These are phyloP conservation scores for Trachurus trachurus DNA, from an alignment of 2,797 vertebrate species.

Conservation along the genomic window DNA sequence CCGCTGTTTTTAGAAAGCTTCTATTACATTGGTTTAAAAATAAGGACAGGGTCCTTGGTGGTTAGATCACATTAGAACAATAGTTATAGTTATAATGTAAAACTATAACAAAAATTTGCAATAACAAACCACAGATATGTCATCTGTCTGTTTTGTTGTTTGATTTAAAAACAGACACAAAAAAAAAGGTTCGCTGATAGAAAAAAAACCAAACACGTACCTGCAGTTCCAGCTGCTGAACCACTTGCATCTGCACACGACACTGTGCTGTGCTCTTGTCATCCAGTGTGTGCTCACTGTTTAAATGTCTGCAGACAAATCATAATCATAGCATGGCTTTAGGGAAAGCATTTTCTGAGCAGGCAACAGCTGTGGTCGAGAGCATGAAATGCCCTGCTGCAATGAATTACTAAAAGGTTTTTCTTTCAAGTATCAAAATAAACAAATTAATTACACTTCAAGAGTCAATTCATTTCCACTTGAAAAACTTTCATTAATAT, in stretches of 20 bases:
- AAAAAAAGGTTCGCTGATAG: neutral
- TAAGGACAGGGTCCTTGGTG: neutral
- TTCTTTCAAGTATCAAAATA: neutral
- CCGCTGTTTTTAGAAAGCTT: constrained; percentile 1
- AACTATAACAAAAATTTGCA: no score
- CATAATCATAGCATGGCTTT: constrained; percentile 5
- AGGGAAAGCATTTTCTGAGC: neutral
- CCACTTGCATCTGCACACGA: constrained; percentile 99
- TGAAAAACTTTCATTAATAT: neutral
- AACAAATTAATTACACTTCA: neutral
- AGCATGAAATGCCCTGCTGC: neutral
- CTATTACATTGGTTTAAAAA: neutral
- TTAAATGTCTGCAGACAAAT: constrained; percentile 93
- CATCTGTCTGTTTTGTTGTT: neutral
- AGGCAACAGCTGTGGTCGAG: neutral
- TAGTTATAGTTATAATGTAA: neutral
- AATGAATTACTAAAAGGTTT: neutral
- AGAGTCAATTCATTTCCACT: neutral
- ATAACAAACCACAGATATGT: neutral
- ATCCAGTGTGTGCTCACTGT: constrained; percentile 97
- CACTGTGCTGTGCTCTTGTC: constrained; percentile 99
- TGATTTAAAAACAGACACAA: neutral
- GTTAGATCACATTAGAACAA: neutral
- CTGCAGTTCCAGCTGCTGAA: constrained; percentile 99
- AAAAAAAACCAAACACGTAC: constrained; percentile 74